Conservation (phyloP, 2,113 vertebrate genomes). For the Otis tarda region DNA sequence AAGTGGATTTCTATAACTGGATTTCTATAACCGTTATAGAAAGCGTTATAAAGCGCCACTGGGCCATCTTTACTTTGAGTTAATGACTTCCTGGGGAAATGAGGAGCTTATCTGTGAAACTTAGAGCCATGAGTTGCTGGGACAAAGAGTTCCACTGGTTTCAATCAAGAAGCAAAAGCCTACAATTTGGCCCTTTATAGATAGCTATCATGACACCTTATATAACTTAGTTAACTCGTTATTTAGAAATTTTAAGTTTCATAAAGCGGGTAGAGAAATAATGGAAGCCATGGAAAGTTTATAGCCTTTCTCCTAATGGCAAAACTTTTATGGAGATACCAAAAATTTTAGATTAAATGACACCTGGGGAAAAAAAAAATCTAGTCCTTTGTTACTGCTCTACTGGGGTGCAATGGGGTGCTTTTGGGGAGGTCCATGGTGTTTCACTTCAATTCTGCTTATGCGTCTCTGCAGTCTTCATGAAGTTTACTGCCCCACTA, state of each 20-base stretch:
- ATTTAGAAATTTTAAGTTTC: background rate
- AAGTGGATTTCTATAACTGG: background rate
- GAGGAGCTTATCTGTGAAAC: background rate
- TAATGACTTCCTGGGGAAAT: background rate
- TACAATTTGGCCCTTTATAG: background rate
- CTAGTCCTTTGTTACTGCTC: background rate
- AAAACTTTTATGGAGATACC: background rate
- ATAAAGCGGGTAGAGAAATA: background rate
- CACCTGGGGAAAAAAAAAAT: accelerated
- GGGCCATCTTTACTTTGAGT: background rate
- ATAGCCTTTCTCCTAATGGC: background rate
- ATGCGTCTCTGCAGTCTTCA: background rate
- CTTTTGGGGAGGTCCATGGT: accelerated
- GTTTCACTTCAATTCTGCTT: background rate
- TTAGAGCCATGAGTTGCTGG: background rate
- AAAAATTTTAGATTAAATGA: background rate
- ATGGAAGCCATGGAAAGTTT: background rate
- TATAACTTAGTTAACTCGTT: background rate
- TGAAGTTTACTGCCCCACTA: background rate
- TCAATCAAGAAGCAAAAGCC: background rate
- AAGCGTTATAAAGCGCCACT: background rate
- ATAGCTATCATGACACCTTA: background rate
- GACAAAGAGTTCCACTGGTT: background rate
- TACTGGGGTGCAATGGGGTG: background rate
- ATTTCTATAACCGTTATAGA: background rate